Base-by-base conservation (phyloP, 2,797 vertebrate genomes). In the Tenualosa thibaudeaui region DNA sequence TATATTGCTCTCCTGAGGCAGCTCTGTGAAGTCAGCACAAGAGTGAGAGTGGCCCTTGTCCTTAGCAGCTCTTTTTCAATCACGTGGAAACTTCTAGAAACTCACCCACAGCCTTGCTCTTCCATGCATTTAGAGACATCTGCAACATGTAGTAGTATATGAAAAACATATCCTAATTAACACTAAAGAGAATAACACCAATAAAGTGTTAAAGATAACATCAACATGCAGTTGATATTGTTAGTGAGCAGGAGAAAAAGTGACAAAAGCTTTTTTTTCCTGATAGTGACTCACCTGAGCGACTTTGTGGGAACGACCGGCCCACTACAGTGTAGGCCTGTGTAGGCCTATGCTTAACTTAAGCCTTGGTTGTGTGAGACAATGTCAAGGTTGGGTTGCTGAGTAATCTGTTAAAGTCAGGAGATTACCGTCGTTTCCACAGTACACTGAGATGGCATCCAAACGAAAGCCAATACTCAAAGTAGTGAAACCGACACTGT, bases 381-480 rank as follows among this genome's bases (percentile, higher is more conserved):
- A 71, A 71, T 37, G 31, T 31, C 65, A 71, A 71, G 65, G 31
- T 71, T 71, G 65, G 62, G 62, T 71, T 71, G 65, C 65, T 71
- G 31, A 71, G 65, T 71, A 71, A 71, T 71, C 65, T 71, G 65
- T 71, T 71, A 71, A 71, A 40, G 26, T 31, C 65, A 40, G 65
- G 65, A 71, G 26, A 71, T 68, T 68, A 68, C 62, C 8, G 62
- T 31, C 62, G 26, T 68, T 68, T 62, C 58, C 62, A 68, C 62
- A 68, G 26, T 71, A 71, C 65, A 71, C 65, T 37, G 15, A 71
- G 65, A 71, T 37, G 65, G 65, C 65, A 71, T 71, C 65, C 13
- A 40, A 71, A 71, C 2, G 65, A 68, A 37, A 68, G 26, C 26
- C 65, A 68, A 15, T 68, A 3, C 62, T 65, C 9, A 26, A 31